A percentile compares a stretch with the other conserved stretches of the same genome.
Evolutionary conservation across 2,888 invertebrate genomes (phyloP).

Genomic region (Onthophagus sagittarius): DNA sequence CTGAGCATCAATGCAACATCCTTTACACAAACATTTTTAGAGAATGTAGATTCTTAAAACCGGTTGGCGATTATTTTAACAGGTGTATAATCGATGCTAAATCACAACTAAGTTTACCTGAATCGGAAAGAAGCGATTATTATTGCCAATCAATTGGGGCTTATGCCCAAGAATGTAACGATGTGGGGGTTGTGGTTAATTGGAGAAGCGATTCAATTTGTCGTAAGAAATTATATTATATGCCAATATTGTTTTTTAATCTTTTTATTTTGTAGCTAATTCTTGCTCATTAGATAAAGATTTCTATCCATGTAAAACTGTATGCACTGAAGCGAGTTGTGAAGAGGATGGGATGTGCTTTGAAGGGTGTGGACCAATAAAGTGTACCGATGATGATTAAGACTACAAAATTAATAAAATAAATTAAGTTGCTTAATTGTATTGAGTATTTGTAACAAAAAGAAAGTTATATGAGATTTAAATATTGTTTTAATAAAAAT

Average conservation of each 20-base stretch:
- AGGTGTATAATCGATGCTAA: not conserved
- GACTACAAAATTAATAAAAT: not conserved
- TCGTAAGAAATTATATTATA: not conserved
- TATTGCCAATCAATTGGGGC: not conserved
- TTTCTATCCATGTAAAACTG: not conserved
- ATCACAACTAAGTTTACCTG: not conserved
- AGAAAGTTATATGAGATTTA: no score
- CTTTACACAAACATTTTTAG: not conserved
- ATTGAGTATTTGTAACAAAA: not conserved
- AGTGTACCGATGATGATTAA: not conserved
- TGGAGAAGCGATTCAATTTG: not conserved
- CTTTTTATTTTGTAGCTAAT: not conserved
- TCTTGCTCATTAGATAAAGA: not conserved
- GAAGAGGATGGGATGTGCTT: not conserved
- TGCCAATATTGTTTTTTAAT: not conserved
- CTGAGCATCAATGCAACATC: not conserved
- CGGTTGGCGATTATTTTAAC: not conserved
- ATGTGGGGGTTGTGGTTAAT: conserved; percentile 1
- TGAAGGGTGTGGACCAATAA: not conserved
- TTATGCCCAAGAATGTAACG: conserved; percentile 11
- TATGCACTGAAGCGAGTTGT: not conserved
- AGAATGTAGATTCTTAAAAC: not conserved
- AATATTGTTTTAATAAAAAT: no score
- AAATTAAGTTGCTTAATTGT: not conserved
- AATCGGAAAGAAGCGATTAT: not conserved